Evolutionary conservation across 2,797 vertebrate genomes (phyloP), one percentile per base, ranked within the genome.

Genomic region (Trachurus trachurus): DNA sequence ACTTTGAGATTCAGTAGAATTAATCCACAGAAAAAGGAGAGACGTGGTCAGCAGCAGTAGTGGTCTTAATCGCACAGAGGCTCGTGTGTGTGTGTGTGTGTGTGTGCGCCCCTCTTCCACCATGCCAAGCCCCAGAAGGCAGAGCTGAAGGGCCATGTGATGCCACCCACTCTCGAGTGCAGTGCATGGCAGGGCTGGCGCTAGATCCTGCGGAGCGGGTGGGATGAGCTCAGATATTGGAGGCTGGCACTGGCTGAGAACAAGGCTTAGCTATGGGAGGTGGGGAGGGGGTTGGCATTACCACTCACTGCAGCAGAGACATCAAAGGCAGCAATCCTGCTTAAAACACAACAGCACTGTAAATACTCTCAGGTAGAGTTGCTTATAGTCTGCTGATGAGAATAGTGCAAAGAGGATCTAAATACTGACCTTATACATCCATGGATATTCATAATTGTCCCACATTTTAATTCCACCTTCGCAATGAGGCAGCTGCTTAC

Each of bases 241-340:
- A 92, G 91, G 87, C 90, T 91, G 90, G 92, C 92, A 93, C 90
- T 85, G 84, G 83, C 78, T 80, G 83, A 89, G 87, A 90, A 91
- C 86, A 90, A 90, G 90, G 92, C 89, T 92, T 78, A 83, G 88
- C 87, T 86, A 76, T 85, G 71, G 87, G 74, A 76, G 73, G 80
- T 78, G 70, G 59, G 62, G 76, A 60, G 67, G 31, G 54, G 22
- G 62, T 13, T 76, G 85, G 70, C 71, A 66, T 77, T 77, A 71
- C 37, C 77, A 63, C 78, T 83, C 72, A 74, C 76, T 82, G 83
- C 80, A 84, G 79, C 78, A 71, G 66, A 89, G 59, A 66, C 82
- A 87, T 89, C 74, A 89, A 86, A 90, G 62, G 70, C 68, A 76
- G 56, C 65, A 81, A 77, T 52, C 83, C 75, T 60, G 78, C 78